Evolutionary conservation across 2,888 invertebrate genomes (phyloP).

Genomic region (Endomychus coccineus): DNA sequence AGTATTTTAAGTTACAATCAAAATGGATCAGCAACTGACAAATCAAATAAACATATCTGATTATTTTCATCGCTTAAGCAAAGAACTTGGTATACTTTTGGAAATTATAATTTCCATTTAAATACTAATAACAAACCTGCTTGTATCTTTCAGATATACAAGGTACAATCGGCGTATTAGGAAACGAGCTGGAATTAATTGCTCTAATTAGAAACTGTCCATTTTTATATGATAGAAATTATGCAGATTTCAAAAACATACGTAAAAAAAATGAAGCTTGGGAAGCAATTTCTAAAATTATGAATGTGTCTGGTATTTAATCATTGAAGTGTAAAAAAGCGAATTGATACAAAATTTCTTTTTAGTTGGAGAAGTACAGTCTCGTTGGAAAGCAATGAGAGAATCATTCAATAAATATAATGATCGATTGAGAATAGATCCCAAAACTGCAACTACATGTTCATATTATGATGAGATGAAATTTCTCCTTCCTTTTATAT

Average conservation of each 20-base stretch:
- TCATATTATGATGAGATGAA: constrained; percentile 27
- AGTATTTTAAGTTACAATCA: no score
- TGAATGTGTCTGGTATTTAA: constrained; percentile 22
- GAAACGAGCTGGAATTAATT: constrained; percentile 27
- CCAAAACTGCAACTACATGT: constrained; percentile 15
- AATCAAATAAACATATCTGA: constrained; percentile 9
- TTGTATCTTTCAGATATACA: constrained; percentile 23
- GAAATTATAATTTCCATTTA: constrained; percentile 4
- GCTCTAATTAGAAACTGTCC: constrained; percentile 26
- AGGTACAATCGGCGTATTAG: constrained; percentile 19
- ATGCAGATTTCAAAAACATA: constrained; percentile 23
- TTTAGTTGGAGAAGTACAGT: constrained; percentile 22
- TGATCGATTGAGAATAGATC: constrained; percentile 13
- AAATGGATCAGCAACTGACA: neutral
- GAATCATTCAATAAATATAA: constrained; percentile 20
- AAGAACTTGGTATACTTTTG: constrained; percentile 14
- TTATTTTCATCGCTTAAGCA: constrained; percentile 14
- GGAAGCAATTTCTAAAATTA: constrained; percentile 24
- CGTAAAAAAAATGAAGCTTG: constrained; percentile 25
- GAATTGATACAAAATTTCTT: constrained; percentile 2
- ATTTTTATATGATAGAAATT: constrained; percentile 24
- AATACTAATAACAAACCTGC: neutral
- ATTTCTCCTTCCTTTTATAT: constrained; percentile 24
- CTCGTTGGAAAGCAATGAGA: constrained; percentile 24
- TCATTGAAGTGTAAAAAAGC: neutral